Percentiles rank a stretch among this genome's conserved stretches.
Conservation (phyloP, 2,888 invertebrate genomes). For the Platyscelio sp. region DNA sequence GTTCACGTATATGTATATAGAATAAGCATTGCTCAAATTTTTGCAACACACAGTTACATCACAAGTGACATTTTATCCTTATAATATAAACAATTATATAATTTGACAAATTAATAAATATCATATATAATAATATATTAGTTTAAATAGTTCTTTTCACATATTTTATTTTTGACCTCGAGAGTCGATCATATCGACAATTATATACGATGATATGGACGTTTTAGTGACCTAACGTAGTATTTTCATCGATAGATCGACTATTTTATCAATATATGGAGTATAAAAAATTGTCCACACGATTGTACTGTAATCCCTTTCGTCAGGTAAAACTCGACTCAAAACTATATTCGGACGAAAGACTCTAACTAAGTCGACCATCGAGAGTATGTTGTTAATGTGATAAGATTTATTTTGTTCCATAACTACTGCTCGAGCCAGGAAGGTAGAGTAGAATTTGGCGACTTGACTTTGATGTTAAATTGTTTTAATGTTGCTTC, state of each 20-base stretch:
- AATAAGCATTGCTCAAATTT: constrained; percentile 50
- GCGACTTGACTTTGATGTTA: constrained; percentile 95
- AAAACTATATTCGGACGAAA: constrained; percentile 34
- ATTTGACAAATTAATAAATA: constrained; percentile 43
- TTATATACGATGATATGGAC: constrained; percentile 32
- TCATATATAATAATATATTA: constrained; percentile 17
- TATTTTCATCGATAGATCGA: not conserved
- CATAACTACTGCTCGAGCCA: constrained; percentile 92
- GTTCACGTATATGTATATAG: constrained; percentile 40
- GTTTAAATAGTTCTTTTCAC: not conserved
- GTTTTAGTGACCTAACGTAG: constrained; percentile 29
- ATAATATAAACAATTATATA: constrained; percentile 58
- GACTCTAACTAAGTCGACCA: constrained; percentile 25
- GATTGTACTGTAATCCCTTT: not conserved
- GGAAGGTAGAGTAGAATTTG: constrained; percentile 91
- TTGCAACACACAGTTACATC: constrained; percentile 60
- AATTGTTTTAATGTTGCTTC: constrained; percentile 98
- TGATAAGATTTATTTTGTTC: not conserved
- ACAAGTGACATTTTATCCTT: constrained; percentile 52
- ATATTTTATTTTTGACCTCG: constrained; percentile 13
- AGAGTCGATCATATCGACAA: constrained; percentile 12
- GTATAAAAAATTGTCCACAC: constrained; percentile 1
- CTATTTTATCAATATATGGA: not conserved
- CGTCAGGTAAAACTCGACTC: constrained; percentile 32
- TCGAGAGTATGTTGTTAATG: not conserved